Percentiles rank a stretch among this genome's conserved stretches.
These are phyloP conservation scores for Cervus canadensis DNA, from an alignment of 2,113 vertebrate species.

Conservation along the genomic window DNA sequence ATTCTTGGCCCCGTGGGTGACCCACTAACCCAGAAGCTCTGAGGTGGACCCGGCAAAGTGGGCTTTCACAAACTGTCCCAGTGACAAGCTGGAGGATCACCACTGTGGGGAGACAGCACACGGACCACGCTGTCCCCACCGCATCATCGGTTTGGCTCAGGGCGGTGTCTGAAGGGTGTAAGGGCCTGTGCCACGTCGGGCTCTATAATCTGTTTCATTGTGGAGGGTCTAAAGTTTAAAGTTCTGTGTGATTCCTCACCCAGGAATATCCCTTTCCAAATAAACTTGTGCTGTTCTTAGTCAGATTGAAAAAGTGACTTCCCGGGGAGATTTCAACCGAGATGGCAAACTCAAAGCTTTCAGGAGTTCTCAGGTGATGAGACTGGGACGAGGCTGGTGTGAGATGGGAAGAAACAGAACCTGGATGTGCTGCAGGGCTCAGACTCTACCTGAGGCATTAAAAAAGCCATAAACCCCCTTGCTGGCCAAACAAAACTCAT, in stretches of 20 bases:
- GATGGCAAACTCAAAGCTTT: not conserved
- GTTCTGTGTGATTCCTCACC: not conserved
- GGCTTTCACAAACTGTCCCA: not conserved
- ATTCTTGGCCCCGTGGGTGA: rapidly evolving
- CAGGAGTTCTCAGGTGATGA: not conserved
- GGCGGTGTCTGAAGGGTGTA: not conserved
- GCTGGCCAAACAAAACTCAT: constrained; percentile 29
- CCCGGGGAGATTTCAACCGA: not conserved
- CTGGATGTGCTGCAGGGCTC: not conserved
- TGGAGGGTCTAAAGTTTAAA: not conserved
- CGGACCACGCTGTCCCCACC: rapidly evolving
- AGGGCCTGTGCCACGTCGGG: not conserved
- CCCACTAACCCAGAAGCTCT: not conserved
- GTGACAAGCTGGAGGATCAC: not conserved
- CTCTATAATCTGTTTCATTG: not conserved
- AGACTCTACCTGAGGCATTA: not conserved
- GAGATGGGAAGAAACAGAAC: not conserved
- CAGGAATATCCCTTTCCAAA: constrained; percentile 30
- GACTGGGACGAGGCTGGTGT: not conserved
- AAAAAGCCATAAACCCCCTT: not conserved
- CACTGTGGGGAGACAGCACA: not conserved
- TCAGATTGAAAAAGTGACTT: constrained; percentile 1
- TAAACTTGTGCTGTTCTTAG: not conserved
- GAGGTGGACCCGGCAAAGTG: not conserved
- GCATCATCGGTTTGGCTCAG: not conserved